Conservation (phyloP, 2,797 vertebrate species). For the Anabacerthia variegaticeps region DNA sequence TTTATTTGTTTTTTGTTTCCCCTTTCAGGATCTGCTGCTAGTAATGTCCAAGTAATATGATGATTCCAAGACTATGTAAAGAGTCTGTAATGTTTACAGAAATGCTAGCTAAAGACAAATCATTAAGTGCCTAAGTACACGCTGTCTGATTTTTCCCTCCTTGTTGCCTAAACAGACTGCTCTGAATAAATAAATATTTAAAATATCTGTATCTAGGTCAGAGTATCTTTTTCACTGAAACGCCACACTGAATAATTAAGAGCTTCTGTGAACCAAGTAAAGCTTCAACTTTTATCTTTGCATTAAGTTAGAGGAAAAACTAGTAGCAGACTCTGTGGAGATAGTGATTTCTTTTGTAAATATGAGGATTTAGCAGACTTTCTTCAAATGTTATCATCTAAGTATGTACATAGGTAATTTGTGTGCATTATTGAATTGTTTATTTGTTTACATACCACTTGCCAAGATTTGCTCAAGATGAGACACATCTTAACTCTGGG, state of each 20-base stretch:
- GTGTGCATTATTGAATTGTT: not conserved
- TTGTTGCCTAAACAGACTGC: not conserved
- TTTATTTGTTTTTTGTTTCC: not conserved
- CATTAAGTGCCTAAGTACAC: not conserved
- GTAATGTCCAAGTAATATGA: not conserved
- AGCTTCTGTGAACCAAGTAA: not conserved
- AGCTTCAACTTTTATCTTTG: not conserved
- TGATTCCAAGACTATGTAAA: not conserved
- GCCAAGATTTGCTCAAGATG: not conserved
- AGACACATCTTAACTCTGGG: not conserved
- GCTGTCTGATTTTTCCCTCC: not conserved
- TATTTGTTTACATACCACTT: not conserved
- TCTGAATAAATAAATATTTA: not conserved
- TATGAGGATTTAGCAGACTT: not conserved
- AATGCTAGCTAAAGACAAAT: not conserved
- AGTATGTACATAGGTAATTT: not conserved
- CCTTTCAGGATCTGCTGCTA: not conserved
- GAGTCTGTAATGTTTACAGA: not conserved
- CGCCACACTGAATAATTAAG: not conserved
- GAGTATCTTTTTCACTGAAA: not conserved
- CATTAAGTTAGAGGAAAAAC: not conserved
- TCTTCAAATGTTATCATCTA: not conserved
- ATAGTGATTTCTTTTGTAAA: not conserved
- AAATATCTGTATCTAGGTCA: constrained; percentile 1
- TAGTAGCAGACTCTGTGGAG: not conserved